Conservation (phyloP, 2,113 vertebrate genomes). For the Cyprinodon tularosa region DNA sequence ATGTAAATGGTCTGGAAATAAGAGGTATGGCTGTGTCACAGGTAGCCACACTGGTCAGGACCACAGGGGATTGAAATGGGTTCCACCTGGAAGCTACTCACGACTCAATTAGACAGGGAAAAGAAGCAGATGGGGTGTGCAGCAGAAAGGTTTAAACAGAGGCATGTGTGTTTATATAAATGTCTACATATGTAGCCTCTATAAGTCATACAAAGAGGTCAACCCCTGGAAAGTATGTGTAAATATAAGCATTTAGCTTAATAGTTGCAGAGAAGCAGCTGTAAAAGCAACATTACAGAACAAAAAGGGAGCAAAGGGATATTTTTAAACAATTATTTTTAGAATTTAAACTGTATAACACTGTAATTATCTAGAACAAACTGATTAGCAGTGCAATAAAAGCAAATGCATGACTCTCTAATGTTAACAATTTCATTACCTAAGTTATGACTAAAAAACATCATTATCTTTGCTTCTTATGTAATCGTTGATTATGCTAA, state of each 20-base stretch:
- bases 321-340: not conserved
- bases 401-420: not conserved
- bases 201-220: constrained; percentile 25
- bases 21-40: constrained; percentile 57
- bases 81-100: constrained; percentile 72
- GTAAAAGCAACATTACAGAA: not conserved
- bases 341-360: not conserved
- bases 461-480: not conserved
- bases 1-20: constrained; percentile 71
- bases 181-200: constrained; percentile 24
- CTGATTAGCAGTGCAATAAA: not conserved
- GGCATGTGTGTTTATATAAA: constrained; percentile 23
- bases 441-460: not conserved
- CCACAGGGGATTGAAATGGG: constrained; percentile 71
- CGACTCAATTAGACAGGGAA: constrained; percentile 57
- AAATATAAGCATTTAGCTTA: not conserved
- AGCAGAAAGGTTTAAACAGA: constrained; percentile 6
- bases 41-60: constrained; percentile 52
- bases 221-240: not conserved
- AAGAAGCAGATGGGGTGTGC: not conserved
- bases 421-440: not conserved
- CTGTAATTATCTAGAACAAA: not conserved
- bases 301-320: not conserved
- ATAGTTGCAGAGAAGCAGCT: not conserved
- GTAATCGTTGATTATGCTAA: not conserved